Percentiles rank a stretch among this genome's conserved stretches.
These are phyloP conservation scores for Xestia c-nigrum DNA, from an alignment of 2,888 invertebrate genomes.

Conservation along the genomic window DNA sequence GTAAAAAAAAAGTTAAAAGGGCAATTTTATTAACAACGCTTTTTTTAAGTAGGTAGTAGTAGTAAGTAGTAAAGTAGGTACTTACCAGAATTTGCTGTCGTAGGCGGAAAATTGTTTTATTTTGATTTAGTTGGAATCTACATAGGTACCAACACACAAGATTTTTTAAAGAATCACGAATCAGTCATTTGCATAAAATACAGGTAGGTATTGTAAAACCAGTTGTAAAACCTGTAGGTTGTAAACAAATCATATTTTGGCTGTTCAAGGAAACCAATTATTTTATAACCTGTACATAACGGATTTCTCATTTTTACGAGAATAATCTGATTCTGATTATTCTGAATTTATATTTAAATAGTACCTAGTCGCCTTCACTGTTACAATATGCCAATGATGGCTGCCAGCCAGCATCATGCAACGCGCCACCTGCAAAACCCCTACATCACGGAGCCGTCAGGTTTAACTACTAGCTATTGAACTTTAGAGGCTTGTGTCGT, in stretches of 20 bases:
- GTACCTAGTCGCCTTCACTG: not conserved
- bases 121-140: not conserved
- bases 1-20: not conserved
- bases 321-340: not conserved
- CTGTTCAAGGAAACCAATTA: not conserved
- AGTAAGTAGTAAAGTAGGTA: too few species aligned
- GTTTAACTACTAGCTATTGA: constrained; percentile 39
- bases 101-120: not conserved
- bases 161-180: not conserved
- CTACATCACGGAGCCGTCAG: constrained; percentile 7
- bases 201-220: not conserved
- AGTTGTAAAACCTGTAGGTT: not conserved
- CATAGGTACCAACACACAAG: not conserved
- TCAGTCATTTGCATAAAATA: not conserved
- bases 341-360: not conserved
- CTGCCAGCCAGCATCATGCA: constrained; percentile 22
- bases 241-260: not conserved
- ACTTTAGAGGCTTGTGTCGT: constrained; percentile 13
- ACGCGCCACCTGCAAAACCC: constrained; percentile 14
- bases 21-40: too few species aligned
- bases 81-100: not conserved
- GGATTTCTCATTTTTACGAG: not conserved
- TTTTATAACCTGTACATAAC: not conserved
- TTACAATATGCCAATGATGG: constrained; percentile 28
- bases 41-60: too few species aligned